These are phyloP conservation scores for Florisuga fusca DNA, from an alignment of 2,797 vertebrate genomes.

Conservation along the genomic window DNA sequence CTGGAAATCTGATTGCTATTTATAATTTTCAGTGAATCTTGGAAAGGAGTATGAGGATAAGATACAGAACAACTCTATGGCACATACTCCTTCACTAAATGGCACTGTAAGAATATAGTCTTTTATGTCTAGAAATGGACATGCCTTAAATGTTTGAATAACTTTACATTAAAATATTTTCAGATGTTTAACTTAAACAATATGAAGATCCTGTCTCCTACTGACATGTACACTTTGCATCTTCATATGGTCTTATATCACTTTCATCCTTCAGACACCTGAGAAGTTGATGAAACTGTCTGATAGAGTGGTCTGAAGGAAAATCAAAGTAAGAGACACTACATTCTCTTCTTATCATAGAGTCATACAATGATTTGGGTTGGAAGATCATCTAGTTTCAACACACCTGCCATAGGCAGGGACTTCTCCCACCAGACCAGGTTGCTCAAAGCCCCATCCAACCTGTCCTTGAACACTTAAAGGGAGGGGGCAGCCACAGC, in stretches of 20 bases:
- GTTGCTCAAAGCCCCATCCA: too few relatives aligned
- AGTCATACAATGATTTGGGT: too few relatives aligned
- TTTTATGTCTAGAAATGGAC: background rate
- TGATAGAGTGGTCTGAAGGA: background rate
- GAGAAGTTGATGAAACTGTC: background rate
- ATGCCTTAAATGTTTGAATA: background rate
- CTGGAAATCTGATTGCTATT: background rate
- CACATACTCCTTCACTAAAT: background rate
- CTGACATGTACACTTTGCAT: background rate
- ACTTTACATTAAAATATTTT: background rate
- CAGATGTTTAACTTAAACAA: background rate
- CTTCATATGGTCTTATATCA: background rate
- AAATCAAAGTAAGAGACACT: background rate
- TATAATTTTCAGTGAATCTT: background rate
- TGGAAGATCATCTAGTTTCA: too few relatives aligned
- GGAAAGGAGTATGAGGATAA: background rate
- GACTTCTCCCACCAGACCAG: too few relatives aligned
- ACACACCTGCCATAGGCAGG: too few relatives aligned
- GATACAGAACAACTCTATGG: background rate
- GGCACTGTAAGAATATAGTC: background rate
- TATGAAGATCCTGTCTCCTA: background rate
- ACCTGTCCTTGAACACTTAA: too few relatives aligned
- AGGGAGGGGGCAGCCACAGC: too few relatives aligned
- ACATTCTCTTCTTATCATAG: background rate
- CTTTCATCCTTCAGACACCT: background rate